A percentile compares a stretch with the other conserved stretches of the same genome.
phyloP scores from a whole-genome alignment of 1,140 invertebrate species.

The Alviniconcha marisindica region DNA sequence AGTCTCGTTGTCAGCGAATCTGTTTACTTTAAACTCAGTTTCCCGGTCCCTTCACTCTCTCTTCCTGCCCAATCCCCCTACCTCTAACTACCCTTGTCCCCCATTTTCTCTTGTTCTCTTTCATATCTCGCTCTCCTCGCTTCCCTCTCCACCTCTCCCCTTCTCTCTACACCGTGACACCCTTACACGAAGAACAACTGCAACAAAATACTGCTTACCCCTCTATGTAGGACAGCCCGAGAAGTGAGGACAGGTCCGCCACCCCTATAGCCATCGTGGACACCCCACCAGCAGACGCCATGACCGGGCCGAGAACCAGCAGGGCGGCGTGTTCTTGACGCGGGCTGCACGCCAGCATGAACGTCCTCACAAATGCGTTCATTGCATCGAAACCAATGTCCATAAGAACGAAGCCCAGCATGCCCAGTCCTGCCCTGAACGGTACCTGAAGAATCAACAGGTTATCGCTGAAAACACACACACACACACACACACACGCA shows the following conservation, averaged over 20 bases:
- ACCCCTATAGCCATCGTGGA: slow-evolving; percentile 9
- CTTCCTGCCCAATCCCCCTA: no score
- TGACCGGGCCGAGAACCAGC: neutral
- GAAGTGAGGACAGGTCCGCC: slow-evolving; percentile 4
- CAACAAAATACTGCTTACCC: neutral
- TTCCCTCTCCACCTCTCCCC: no score
- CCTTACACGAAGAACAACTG: no score
- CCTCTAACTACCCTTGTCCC: no score
- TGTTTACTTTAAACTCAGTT: no score
- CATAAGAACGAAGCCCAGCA: slow-evolving; percentile 28
- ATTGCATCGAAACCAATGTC: slow-evolving; percentile 15
- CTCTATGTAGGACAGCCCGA: slow-evolving; percentile 6
- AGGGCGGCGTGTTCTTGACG: slow-evolving; percentile 23
- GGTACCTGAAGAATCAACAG: slow-evolving; percentile 18
- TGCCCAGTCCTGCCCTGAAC: slow-evolving; percentile 16
- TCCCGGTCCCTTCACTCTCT: no score
- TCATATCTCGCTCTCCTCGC: no score
- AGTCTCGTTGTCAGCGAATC: no score
- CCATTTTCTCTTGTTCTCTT: no score
- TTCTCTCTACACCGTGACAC: no score
- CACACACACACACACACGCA: no score
- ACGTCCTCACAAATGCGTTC: neutral
- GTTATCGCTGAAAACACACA: no score
- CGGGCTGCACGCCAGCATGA: neutral
- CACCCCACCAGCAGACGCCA: slow-evolving; percentile 9